These are phyloP conservation scores for Geotria australis DNA, from an alignment of 2,797 vertebrate genomes.

Conservation along the genomic window DNA sequence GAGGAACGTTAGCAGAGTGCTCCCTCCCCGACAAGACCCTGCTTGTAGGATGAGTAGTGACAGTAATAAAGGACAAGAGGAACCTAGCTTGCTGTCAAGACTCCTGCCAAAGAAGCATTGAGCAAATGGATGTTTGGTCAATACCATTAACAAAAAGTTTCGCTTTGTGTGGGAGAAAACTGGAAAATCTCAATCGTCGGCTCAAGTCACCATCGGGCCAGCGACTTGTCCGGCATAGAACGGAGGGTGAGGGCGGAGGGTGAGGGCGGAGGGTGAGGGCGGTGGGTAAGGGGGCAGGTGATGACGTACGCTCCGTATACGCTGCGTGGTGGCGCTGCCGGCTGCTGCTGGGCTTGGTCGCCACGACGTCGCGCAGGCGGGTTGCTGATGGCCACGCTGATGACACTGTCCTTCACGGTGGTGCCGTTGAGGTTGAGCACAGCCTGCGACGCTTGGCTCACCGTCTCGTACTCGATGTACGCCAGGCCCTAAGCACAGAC, in stretches of 20 bases:
- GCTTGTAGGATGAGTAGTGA: no score
- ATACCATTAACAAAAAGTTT: no score
- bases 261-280: neutral
- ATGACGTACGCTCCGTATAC: slow-evolving; percentile 45
- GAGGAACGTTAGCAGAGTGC: no score
- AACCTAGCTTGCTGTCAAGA: no score
- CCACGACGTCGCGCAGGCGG: slow-evolving; percentile 34
- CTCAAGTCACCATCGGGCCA: neutral
- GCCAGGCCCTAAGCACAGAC: slow-evolving; percentile 40
- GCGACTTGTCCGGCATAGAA: no score
- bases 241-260: neutral
- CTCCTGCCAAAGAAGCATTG: no score
- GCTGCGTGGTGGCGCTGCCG: slow-evolving; percentile 15
- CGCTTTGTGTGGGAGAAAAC: no score
- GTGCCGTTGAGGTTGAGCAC: slow-evolving; percentile 65
- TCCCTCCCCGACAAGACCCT: no score
- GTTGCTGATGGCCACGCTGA: slow-evolving; percentile 79
- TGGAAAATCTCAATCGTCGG: no score
- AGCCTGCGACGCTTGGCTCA: slow-evolving; percentile 52
- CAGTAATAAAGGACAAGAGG: no score
- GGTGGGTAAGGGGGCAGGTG: fast-evolving
- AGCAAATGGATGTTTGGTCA: no score
- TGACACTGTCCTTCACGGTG: slow-evolving; percentile 26
- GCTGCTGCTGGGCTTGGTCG: slow-evolving; percentile 8
- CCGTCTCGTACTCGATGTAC: slow-evolving; percentile 61